Evolutionary conservation across 2,888 invertebrate species (phyloP).

Genomic region (Xylota sylvarum): DNA sequence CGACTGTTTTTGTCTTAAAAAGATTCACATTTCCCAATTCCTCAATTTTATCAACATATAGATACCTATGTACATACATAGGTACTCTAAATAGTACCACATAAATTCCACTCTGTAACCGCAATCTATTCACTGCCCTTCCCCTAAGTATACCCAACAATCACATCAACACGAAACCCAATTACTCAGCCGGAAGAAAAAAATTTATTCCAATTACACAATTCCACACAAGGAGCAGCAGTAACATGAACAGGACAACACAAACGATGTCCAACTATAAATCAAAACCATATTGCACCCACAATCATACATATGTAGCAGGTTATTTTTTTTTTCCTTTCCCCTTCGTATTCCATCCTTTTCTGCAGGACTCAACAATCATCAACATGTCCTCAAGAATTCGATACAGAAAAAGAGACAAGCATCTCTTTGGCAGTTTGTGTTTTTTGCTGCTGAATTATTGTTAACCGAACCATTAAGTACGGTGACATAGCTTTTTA

Average conservation of each 20-base stretch:
- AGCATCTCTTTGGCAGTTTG: slow-evolving; percentile 14
- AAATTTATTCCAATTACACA: slow-evolving; percentile 67
- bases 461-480: slow-evolving; percentile 76
- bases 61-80: neutral
- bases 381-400: slow-evolving; percentile 60
- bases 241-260: slow-evolving; percentile 20
- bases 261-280: slow-evolving; percentile 60
- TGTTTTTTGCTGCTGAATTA: slow-evolving; percentile 58
- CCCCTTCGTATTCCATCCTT: neutral
- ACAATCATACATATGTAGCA: slow-evolving; percentile 33
- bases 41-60: neutral
- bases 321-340: neutral
- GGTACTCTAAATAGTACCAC: slow-evolving; percentile 10
- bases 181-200: slow-evolving; percentile 61
- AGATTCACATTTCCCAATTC: too few relatives aligned
- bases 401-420: neutral
- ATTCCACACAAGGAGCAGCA: slow-evolving; percentile 32
- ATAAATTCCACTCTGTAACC: slow-evolving; percentile 36
- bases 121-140: slow-evolving; percentile 11
- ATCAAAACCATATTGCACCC: slow-evolving; percentile 72
- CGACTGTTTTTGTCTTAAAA: too few relatives aligned
- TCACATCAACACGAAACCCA: slow-evolving; percentile 59
- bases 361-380: slow-evolving; percentile 52
- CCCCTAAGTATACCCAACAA: slow-evolving; percentile 31
- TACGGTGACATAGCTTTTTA: slow-evolving; percentile 75